Evolutionary conservation across 2,113 vertebrate species (phyloP).

Genomic region (Onychostoma macrolepis): DNA sequence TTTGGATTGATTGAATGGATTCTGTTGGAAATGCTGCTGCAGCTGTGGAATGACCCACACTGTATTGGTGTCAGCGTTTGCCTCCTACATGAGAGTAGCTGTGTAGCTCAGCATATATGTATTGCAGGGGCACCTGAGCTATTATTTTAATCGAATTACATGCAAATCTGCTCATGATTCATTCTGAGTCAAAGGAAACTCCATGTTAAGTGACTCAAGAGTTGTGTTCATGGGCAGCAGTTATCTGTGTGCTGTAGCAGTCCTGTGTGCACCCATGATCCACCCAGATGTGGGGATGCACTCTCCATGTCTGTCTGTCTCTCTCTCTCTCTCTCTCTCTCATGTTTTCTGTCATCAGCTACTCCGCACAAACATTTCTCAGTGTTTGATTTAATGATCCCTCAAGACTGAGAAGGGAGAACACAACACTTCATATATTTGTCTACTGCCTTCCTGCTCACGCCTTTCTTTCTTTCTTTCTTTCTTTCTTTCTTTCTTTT

Average conservation of each 20-base stretch:
- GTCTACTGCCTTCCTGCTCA: slow-evolving; percentile 21
- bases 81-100: not conserved
- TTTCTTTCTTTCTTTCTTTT: not conserved
- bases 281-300: not conserved
- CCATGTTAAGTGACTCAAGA: not conserved
- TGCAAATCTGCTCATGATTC: slow-evolving; percentile 6
- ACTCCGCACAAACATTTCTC: slow-evolving; percentile 73
- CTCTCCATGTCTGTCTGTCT: too few relatives aligned
- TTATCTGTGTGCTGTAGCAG: not conserved
- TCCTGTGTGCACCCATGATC: not conserved
- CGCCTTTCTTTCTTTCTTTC: slow-evolving; percentile 38
- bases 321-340: not conserved
- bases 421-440: slow-evolving; percentile 70
- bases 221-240: not conserved
- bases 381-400: slow-evolving; percentile 63
- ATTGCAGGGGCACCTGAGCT: not conserved
- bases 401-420: slow-evolving; percentile 64
- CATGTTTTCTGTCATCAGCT: slow-evolving; percentile 63
- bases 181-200: not conserved
- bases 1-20: not conserved
- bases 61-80: not conserved
- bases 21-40: not conserved
- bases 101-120: not conserved
- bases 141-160: slow-evolving; percentile 5
- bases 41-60: not conserved